These are phyloP conservation scores for Spodoptera littoralis DNA, from an alignment of 2,888 invertebrate genomes.

Conservation along the genomic window DNA sequence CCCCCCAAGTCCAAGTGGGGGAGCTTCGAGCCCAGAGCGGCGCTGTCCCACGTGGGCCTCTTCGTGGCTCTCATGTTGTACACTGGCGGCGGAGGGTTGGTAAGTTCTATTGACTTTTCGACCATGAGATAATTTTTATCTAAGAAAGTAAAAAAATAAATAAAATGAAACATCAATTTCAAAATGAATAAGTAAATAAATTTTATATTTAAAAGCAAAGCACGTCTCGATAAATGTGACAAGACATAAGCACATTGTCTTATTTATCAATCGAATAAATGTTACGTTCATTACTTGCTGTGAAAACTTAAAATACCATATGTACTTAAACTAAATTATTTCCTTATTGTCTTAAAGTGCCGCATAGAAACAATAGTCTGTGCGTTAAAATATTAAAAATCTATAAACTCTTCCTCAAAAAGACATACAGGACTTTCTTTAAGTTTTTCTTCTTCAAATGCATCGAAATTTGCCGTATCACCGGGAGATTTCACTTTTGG, in stretches of 20 bases:
- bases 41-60: slow-evolving; percentile 92
- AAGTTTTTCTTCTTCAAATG: slow-evolving; percentile 88
- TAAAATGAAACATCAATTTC: too few species aligned
- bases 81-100: slow-evolving; percentile 94
- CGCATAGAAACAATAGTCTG: neutral
- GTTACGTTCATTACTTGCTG: too few species aligned
- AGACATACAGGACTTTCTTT: slow-evolving; percentile 86
- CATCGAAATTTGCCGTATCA: slow-evolving; percentile 93
- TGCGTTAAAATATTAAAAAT: slow-evolving; percentile 85
- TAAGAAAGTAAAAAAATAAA: too few species aligned
- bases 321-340: slow-evolving; percentile 65
- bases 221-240: too few species aligned
- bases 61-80: slow-evolving; percentile 93
- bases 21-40: slow-evolving; percentile 90
- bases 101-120: slow-evolving; percentile 80
- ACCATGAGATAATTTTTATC: too few species aligned
- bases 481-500: slow-evolving; percentile 89
- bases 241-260: too few species aligned
- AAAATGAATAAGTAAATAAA: too few species aligned
- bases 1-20: slow-evolving; percentile 83
- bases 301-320: slow-evolving; percentile 18
- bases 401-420: slow-evolving; percentile 90
- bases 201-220: too few species aligned
- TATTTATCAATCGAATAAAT: too few species aligned
- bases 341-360: slow-evolving; percentile 51